Conservation (phyloP, 2,113 vertebrate genomes). For the Heptranchias perlo region DNA sequence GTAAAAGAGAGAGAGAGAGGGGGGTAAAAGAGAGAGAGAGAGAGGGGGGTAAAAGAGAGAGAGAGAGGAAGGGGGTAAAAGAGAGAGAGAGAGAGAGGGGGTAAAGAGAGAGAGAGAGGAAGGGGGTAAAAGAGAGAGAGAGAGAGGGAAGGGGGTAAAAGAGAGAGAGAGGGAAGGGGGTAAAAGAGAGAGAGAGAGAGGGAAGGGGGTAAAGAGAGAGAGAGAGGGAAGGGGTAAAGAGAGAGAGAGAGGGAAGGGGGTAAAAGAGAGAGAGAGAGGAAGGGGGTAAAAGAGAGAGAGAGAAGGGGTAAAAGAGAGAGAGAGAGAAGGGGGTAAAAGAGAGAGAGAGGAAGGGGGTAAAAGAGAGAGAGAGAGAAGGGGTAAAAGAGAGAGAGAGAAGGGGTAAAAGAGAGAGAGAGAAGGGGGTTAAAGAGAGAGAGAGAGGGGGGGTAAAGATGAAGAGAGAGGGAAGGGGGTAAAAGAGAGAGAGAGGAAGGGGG, state of each 20-base stretch:
- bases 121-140: no score
- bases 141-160: no score
- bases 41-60: no score
- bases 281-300: no score
- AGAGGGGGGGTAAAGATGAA: no score
- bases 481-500: not conserved
- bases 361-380: not conserved
- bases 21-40: no score
- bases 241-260: not conserved
- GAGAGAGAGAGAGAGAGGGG: no score
- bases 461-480: not conserved
- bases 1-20: no score
- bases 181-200: not conserved
- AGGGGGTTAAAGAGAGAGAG: not conserved
- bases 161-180: no score
- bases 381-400: not conserved
- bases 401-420: not conserved
- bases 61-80: no score
- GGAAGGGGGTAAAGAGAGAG: no score
- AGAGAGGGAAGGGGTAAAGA: not conserved
- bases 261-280: not conserved
- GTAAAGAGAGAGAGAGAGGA: no score
- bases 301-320: not conserved
- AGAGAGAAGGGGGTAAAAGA: not conserved
- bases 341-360: not conserved